A percentile compares a stretch with the other conserved stretches of the same genome.
phyloP scores from a whole-genome alignment of 1,140 invertebrate species.

The Pseudomyrmex concolor region DNA sequence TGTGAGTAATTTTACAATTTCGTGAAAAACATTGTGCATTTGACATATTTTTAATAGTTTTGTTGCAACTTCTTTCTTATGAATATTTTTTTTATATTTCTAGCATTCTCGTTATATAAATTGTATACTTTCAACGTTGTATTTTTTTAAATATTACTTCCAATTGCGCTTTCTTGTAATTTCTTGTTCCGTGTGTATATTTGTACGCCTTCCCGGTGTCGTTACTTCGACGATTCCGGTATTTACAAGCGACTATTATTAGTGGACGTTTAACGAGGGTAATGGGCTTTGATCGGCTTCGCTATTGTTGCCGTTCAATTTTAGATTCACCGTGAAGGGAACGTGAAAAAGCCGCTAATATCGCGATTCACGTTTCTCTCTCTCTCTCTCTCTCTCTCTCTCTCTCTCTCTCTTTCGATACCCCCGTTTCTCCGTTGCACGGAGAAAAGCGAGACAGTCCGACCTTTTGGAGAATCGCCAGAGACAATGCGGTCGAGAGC shows the following conservation, averaged over 20 bases:
- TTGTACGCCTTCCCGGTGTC: neutral
- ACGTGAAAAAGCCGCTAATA: neutral
- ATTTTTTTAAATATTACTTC: too few relatives aligned
- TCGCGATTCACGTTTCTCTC: neutral
- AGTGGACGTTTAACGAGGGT: neutral
- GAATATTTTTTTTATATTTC: too few relatives aligned
- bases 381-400: constrained; percentile 4
- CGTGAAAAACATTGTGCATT: too few relatives aligned
- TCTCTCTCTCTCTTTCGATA: neutral
- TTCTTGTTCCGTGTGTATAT: neutral
- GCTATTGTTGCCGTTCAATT: neutral
- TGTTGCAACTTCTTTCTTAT: too few relatives aligned
- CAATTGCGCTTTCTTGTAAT: too few relatives aligned
- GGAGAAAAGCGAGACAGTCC: constrained; percentile 11
- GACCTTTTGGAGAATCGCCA: constrained; percentile 62
- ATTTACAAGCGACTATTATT: neutral
- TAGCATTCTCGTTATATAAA: too few relatives aligned
- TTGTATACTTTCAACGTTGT: too few relatives aligned
- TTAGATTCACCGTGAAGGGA: neutral
- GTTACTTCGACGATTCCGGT: neutral
- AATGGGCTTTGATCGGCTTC: neutral
- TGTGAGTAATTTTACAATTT: too few relatives aligned
- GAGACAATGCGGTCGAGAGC: constrained; percentile 12
- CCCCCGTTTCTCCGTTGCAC: constrained; percentile 41
- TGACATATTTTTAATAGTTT: too few relatives aligned